Conservation (phyloP, 2,113 vertebrate species). For the Octodon degus region DNA sequence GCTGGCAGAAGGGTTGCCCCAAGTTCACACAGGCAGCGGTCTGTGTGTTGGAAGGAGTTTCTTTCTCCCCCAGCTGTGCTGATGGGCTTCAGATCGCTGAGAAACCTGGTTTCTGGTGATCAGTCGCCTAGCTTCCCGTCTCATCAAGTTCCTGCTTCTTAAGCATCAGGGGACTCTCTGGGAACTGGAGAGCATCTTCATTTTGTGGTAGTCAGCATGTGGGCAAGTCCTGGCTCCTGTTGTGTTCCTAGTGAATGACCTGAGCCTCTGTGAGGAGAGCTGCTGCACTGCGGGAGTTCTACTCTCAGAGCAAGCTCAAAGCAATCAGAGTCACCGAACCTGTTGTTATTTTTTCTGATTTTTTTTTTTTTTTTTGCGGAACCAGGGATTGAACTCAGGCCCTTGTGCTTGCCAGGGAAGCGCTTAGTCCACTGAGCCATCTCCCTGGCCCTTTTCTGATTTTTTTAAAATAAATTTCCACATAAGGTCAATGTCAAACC, state of each 20-base stretch:
- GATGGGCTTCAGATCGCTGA: neutral
- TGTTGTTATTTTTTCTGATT: neutral
- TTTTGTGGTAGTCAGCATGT: neutral
- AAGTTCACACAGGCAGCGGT: neutral
- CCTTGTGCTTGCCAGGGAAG: no score
- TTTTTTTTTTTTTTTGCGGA: neutral
- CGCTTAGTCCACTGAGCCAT: no score
- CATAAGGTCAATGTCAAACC: neutral
- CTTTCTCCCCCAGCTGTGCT: neutral
- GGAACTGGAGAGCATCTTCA: neutral
- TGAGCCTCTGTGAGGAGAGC: neutral
- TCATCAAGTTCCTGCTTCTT: neutral
- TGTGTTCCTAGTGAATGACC: neutral
- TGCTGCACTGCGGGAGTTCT: neutral
- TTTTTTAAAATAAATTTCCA: neutral
- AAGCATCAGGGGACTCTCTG: neutral
- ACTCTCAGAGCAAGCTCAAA: neutral
- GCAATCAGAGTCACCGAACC: neutral
- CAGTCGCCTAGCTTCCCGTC: neutral
- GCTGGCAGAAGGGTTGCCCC: neutral
- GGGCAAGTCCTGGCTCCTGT: neutral
- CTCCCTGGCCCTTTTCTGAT: no score
- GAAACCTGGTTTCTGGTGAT: neutral
- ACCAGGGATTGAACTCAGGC: no score
- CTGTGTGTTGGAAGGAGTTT: neutral